Evolutionary conservation across 1,140 invertebrate species (phyloP).

Genomic region (Drosophila lacteicornis): DNA sequence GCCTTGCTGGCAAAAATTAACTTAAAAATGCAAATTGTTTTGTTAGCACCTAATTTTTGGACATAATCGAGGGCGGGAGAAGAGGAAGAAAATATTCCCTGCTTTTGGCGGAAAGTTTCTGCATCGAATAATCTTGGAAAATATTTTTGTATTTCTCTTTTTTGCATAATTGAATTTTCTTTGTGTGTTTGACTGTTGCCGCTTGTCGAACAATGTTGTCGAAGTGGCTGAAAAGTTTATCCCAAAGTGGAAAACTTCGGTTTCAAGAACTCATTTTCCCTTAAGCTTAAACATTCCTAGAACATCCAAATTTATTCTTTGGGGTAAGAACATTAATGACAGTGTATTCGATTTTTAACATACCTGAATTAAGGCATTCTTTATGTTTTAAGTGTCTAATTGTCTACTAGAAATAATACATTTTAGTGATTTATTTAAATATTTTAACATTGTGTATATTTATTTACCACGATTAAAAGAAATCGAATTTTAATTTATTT

Average conservation of each 20-base stretch:
- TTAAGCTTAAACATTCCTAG: background rate
- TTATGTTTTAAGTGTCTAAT: too few relatives aligned
- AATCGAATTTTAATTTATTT: too few relatives aligned
- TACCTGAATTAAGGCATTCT: background rate
- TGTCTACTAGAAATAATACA: too few relatives aligned
- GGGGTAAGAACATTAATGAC: background rate
- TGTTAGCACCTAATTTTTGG: constrained; percentile 84
- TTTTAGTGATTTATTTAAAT: too few relatives aligned
- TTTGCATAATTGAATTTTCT: constrained; percentile 83
- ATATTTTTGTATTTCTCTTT: constrained; percentile 51
- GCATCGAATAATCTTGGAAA: constrained; percentile 47
- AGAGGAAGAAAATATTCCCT: background rate
- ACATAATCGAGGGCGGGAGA: constrained; percentile 55
- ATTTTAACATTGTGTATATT: too few relatives aligned
- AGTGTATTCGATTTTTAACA: background rate
- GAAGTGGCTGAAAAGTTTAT: constrained; percentile 43
- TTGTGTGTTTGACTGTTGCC: constrained; percentile 43
- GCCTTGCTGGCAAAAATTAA: constrained; percentile 61
- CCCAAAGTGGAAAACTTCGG: constrained; percentile 29
- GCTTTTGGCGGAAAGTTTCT: constrained; percentile 35
- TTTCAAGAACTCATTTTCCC: background rate
- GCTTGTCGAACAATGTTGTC: constrained; percentile 45
- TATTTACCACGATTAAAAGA: too few relatives aligned
- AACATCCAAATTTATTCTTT: background rate
- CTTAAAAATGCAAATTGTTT: constrained; percentile 85